Conservation (phyloP, 2,888 invertebrate species). For the Volucella bombylans region DNA sequence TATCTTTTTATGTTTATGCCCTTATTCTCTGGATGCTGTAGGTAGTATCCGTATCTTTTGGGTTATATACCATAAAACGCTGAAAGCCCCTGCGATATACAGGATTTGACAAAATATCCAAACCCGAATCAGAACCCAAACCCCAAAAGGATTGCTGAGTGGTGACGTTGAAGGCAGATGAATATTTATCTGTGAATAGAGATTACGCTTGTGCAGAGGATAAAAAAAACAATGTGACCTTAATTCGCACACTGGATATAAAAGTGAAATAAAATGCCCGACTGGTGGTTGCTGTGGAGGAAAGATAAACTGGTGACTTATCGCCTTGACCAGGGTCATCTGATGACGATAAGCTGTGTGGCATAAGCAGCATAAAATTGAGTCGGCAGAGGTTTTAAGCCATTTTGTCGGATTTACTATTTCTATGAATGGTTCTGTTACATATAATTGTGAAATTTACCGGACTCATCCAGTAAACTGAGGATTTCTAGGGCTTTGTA, state of each 20-base stretch:
- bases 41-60: constrained; percentile 16
- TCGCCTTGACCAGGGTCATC: constrained; percentile 12
- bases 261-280: constrained; percentile 5
- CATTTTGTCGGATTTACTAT: no score
- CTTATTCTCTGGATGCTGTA: not conserved
- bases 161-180: not conserved
- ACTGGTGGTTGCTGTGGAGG: not conserved
- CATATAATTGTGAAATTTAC: no score
- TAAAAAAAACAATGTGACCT: constrained; percentile 4
- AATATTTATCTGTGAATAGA: constrained; percentile 7
- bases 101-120: constrained; percentile 17
- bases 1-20: constrained; percentile 15
- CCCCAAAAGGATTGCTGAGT: constrained; percentile 15
- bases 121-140: not conserved
- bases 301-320: constrained; percentile 38
- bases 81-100: constrained; percentile 40
- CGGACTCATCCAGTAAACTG: no score
- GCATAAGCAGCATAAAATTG: constrained; percentile 33
- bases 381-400: no score
- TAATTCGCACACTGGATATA: constrained; percentile 30
- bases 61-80: constrained; percentile 27
- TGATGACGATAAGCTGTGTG: constrained; percentile 52
- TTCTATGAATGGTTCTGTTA: no score
- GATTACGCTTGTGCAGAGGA: no score
- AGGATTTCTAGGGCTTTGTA: no score